Base-by-base conservation (phyloP, 2,113 vertebrate genomes). In the Chamaea fasciata region DNA sequence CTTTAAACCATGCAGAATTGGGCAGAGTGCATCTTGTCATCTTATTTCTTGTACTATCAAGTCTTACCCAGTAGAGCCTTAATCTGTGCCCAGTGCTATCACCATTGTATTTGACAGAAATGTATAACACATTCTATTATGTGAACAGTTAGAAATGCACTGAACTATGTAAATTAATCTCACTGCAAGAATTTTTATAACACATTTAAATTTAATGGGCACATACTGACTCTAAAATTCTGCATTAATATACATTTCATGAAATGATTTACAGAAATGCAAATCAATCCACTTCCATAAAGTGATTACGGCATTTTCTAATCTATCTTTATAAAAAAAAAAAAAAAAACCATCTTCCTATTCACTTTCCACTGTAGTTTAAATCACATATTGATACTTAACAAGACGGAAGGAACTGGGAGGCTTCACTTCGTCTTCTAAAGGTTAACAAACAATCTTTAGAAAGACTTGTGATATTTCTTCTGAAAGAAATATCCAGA, bases 141-240 rank as follows among this genome's bases (percentile, higher is more conserved):
- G 14, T 39, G 50, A 94, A 67, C 31, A 70, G 42, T 57, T 74
- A 89, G 64, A 89, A 94, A 81, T 62, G 41, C n/a, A 77, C 31
- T 74, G 83, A 95, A 42, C 44, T 80, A 75, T 89, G 59, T 35
- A 92, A 88, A 92, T 74, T 42, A 65, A 42, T 57, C 39, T 73
- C 28, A 55, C 64, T 89, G 37, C 41, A 91, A 68, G 42, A 87
- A 65, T 70, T 94, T 92, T 93, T 83, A 39, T 83, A 88, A 41
- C 44, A 60, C 2, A 0, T 83, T 95, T 76, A 10, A 95, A 91
- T 89, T 89, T 74, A 81, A 10, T 50, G 24, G 33, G 30, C 30
- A 46, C 7, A 63, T 33, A 57, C 15, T 59, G 47, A 67, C 81
- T 83, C 60, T 70, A 78, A 89, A 89, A 89, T 57, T 92, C 80